Conservation (phyloP, 37 sponge, comb jelly and placozoan species). For the Petrosia ficiformis region DNA sequence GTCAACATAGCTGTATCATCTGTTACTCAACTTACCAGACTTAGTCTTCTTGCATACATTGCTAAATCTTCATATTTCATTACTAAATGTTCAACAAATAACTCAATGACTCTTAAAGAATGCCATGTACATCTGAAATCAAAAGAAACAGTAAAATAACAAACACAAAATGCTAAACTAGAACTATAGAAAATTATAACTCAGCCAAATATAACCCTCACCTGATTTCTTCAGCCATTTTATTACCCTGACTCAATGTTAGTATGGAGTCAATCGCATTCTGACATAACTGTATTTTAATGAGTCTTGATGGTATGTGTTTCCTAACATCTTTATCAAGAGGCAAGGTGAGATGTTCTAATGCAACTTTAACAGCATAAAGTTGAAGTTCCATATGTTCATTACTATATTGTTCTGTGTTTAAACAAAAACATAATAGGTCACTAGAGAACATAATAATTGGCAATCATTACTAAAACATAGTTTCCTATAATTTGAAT, state of each 20-base stretch:
- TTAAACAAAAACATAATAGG: too few relatives aligned
- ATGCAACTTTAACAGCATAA: constrained; percentile 9
- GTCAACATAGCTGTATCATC: too few relatives aligned
- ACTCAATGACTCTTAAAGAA: constrained; percentile 33
- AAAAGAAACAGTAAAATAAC: neutral
- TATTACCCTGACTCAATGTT: neutral
- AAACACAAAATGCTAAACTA: too few relatives aligned
- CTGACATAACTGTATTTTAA: constrained; percentile 9
- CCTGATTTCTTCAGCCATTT: neutral
- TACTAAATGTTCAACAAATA: constrained; percentile 57
- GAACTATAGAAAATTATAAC: too few relatives aligned
- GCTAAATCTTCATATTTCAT: constrained; percentile 22
- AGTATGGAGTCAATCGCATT: constrained; percentile 30
- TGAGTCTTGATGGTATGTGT: constrained; percentile 8
- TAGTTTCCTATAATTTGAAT: too few relatives aligned
- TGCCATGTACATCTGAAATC: constrained; percentile 48
- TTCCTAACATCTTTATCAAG: neutral
- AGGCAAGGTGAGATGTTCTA: neutral
- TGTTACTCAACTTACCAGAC: constrained; percentile 32
- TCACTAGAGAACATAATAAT: too few relatives aligned
- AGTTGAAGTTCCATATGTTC: constrained; percentile 11
- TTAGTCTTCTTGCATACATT: constrained; percentile 31
- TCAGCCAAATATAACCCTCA: neutral
- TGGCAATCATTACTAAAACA: too few relatives aligned
- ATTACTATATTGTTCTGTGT: too few relatives aligned